Conservation (phyloP, 2,888 invertebrate species). For the Lepidochrysops patricia region DNA sequence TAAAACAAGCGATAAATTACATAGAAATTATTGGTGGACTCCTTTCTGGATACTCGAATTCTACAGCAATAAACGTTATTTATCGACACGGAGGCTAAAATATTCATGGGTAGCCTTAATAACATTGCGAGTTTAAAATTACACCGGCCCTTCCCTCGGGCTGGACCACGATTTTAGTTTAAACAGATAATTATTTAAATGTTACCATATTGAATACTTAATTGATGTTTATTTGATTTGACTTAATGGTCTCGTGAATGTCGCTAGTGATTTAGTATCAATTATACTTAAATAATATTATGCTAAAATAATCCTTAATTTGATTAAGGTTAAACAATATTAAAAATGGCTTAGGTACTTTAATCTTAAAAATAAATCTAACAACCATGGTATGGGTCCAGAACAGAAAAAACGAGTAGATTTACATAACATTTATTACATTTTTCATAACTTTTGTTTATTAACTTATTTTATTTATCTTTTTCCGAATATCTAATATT, state of each 20-base stretch:
- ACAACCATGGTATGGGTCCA: background rate
- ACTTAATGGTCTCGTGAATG: background rate
- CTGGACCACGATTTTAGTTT: conserved; percentile 14
- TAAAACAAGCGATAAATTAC: background rate
- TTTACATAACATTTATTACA: background rate
- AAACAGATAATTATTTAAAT: conserved; percentile 5
- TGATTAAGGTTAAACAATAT: background rate
- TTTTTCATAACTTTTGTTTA: background rate
- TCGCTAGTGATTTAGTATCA: background rate
- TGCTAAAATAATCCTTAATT: too few relatives aligned
- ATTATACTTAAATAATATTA: background rate
- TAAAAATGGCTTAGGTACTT: too few relatives aligned
- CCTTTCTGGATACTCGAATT: conserved; percentile 3
- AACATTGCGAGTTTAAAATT: conserved; percentile 44
- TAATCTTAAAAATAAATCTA: too few relatives aligned
- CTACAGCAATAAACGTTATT: conserved; percentile 2
- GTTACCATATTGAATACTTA: background rate
- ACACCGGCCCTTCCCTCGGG: conserved; percentile 29
- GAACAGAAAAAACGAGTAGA: background rate
- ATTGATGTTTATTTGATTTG: background rate
- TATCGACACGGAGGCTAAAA: conserved; percentile 3
- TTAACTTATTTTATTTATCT: background rate
- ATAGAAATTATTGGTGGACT: background rate
- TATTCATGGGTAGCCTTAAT: conserved; percentile 23
- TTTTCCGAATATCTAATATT: conserved; percentile 49